Evolutionary conservation across 2,888 invertebrate genomes (phyloP), one percentile per base, ranked within the genome.

Genomic region (Dendrolimus pini): DNA sequence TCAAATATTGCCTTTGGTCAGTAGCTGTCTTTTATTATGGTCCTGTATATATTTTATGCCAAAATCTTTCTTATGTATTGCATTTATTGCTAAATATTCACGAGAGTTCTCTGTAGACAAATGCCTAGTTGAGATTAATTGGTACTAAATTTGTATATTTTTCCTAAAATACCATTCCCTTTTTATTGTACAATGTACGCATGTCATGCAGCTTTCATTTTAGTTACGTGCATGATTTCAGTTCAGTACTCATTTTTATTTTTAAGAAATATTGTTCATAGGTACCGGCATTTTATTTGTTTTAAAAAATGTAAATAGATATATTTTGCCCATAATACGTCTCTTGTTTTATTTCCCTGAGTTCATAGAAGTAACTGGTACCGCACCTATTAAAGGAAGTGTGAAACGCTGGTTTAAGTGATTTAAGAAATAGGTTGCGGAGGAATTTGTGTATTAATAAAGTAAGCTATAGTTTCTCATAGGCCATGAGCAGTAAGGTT

Each of bases 251-350:
- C 83, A 80, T 82, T 78, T 70, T 80, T 76, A 79, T 80, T 82
- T 80, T 80, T 85, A 85, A 83, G 82, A 76, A 81, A 78, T 82
- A 83, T 83, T 85, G 87, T 89, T 87, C 82, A 85, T 86, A 85
- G 75, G 72, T 75, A 67, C 80, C 85, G 83, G 83, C 85, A 87
- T 87, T 87, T 87, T 83, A 80, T 78, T 78, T 82, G 82, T 80
- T 85, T 78, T 82, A 72, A 77, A 83, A 80, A 81, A 78, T 90
- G 89, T 89, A 89, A 88, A 89, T 89, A 89, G 81, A 86, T 89
- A 89, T 89, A 90, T 90, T 90, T 90, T 90, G 87, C 86, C 89
- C 86, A 85, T 87, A 88, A 82, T 83, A 83, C 58, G 67, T 61
- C 14, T 60, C 68, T 70, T 70, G 75, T 78, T 80, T 63, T 62